A percentile compares a stretch with the other conserved stretches of the same genome.
Evolutionary conservation across 1,140 invertebrate species (phyloP).

Genomic region (Dreissena polymorpha): DNA sequence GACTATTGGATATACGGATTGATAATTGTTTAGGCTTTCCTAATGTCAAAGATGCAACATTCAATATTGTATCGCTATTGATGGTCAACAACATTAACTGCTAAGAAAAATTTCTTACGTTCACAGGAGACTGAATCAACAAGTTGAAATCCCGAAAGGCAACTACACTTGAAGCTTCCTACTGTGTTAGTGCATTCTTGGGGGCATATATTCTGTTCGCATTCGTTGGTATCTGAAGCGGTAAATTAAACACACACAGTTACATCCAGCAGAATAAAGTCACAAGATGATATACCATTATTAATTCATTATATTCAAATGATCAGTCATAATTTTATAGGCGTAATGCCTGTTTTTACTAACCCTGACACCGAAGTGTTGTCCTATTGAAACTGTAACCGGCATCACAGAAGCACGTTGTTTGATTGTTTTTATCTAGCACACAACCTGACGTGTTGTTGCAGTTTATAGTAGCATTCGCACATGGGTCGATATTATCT

Average conservation of each 20-base stretch:
- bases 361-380: not conserved
- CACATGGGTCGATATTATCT: not conserved
- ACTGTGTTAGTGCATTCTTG: conserved; percentile 47
- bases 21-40: not conserved
- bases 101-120: not conserved
- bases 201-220: conserved; percentile 23
- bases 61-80: not conserved
- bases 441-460: not conserved
- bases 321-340: too few species aligned
- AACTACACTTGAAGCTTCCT: conserved; percentile 50
- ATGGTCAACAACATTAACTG: not conserved
- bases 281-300: not conserved
- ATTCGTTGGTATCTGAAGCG: conserved; percentile 55
- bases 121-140: not conserved
- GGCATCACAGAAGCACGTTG: not conserved
- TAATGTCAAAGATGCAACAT: not conserved
- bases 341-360: too few species aligned
- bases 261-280: not conserved
- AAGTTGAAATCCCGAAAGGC: conserved; percentile 40
- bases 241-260: not conserved
- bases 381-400: not conserved
- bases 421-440: not conserved
- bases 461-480: not conserved
- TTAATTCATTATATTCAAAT: not conserved
- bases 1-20: not conserved